Evolutionary conservation across 2,888 invertebrate genomes (phyloP).

Genomic region (Drosophila ezoana): DNA sequence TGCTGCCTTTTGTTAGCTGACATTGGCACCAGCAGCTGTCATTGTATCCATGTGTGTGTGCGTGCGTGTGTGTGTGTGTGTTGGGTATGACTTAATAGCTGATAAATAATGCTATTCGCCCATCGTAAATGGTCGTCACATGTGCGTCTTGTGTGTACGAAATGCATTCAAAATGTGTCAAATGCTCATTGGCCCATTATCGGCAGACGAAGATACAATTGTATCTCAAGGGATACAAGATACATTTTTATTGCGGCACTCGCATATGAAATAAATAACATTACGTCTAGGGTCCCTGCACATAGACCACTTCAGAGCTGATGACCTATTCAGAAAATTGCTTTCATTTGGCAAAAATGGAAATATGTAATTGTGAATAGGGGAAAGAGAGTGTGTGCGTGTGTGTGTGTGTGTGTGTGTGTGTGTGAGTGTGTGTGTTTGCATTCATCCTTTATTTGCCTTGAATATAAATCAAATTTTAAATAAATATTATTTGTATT

Average conservation of each 20-base stretch:
- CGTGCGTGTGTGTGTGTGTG: slow-evolving; percentile 23
- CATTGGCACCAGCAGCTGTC: slow-evolving; percentile 74
- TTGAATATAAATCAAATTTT: background rate
- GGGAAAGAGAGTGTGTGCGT: no score
- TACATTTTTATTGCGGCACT: slow-evolving; percentile 31
- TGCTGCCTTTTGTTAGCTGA: slow-evolving; percentile 66
- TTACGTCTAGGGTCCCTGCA: slow-evolving; percentile 2
- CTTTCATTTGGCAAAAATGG: slow-evolving; percentile 17
- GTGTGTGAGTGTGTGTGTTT: background rate
- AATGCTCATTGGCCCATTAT: slow-evolving; percentile 50
- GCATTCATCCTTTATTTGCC: background rate
- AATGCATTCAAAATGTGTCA: slow-evolving; percentile 64
- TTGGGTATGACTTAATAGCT: slow-evolving; percentile 75
- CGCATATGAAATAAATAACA: slow-evolving; percentile 2
- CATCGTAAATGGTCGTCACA: slow-evolving; percentile 43
- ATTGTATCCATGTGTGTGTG: slow-evolving; percentile 22
- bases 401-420: no score
- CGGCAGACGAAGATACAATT: slow-evolving; percentile 41
- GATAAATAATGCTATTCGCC: slow-evolving; percentile 63
- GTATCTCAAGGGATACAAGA: slow-evolving; percentile 55
- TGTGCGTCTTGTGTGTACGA: slow-evolving; percentile 37
- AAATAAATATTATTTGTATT: no score
- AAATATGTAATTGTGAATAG: slow-evolving; percentile 4
- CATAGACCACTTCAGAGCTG: slow-evolving; percentile 18
- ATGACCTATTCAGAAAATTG: slow-evolving; percentile 47